Base-by-base conservation (phyloP, 1,140 invertebrate species). In the Hylyphantes graminicola region DNA sequence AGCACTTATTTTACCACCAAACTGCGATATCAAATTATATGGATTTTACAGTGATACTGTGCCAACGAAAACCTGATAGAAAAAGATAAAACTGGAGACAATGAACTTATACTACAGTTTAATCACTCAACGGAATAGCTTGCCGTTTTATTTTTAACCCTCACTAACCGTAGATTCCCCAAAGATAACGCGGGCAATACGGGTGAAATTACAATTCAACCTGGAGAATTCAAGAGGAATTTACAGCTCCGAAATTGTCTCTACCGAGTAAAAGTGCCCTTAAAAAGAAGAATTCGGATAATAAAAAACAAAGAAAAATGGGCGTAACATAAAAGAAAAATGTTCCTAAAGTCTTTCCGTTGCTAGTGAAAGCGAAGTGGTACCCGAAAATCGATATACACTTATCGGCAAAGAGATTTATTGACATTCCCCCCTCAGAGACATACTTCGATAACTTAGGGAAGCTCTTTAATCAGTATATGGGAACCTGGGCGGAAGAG, bases 341-440 rank as follows among this genome's bases (percentile, higher is more conserved):
- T 79, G 65, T 79, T 53, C 65, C 77, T 79, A 57, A 79, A 79
- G 77, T 79, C 64, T 79, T 79, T 65, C 77, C 50, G 51, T 79
- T 70, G 64, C 17, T 64, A 50, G 59, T 63, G 70, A 79, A 48
- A 65, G 54, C n/a, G 70, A 53, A 79, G 77, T 70, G 54, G 77
- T 57, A 57, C 77, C 35, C 48, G 77, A 68, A 79, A 79, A 79
- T 79, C 77, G 65, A 79, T 79, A 79, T 68, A 79, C 64, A 79
- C 77, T 79, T 79, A 79, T 79, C 77, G 77, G 77, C 54, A 79
- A 79, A 79, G 70, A 79, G 77, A 79, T 79, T 79, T 79, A 79
- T 79, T 79, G 77, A 65, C 77, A 70, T 79, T 79, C 59, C 55
- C 65, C 65, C 77, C 77, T 70, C 15, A 70, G 77, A 79, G 77